Evolutionary conservation across 1,140 invertebrate species (phyloP).

Genomic region (Drosophila nasuta): DNA sequence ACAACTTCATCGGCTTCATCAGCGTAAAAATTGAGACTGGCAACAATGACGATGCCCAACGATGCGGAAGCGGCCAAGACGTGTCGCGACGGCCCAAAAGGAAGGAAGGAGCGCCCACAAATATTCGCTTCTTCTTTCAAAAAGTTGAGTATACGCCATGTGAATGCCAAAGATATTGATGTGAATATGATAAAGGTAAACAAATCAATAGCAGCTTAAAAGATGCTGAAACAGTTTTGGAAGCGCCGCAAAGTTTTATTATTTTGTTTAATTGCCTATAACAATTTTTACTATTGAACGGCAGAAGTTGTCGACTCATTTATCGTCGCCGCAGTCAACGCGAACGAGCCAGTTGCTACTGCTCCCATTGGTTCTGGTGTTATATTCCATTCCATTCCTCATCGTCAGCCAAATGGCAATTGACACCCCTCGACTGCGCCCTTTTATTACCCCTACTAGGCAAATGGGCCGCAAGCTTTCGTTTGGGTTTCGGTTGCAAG

Average conservation of each 20-base stretch:
- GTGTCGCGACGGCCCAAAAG: background rate
- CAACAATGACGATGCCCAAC: slow-evolving; percentile 52
- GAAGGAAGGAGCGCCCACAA: background rate
- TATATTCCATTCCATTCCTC: background rate
- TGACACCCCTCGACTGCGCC: slow-evolving; percentile 32
- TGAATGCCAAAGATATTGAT: background rate
- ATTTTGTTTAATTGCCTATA: slow-evolving; percentile 83
- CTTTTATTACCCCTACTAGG: slow-evolving; percentile 24
- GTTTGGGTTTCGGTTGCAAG: slow-evolving; percentile 29
- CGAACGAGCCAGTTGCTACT: slow-evolving; percentile 11
- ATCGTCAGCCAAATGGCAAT: slow-evolving; percentile 21
- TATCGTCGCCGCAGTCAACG: slow-evolving; percentile 3
- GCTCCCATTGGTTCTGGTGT: slow-evolving; percentile 14
- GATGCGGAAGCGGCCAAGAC: slow-evolving; percentile 38
- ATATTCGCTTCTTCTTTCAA: background rate
- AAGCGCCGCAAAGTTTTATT: slow-evolving; percentile 62
- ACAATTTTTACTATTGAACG: slow-evolving; percentile 72
- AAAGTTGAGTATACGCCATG: slow-evolving; percentile 56
- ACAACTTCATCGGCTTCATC: slow-evolving; percentile 79
- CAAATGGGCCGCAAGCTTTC: slow-evolving; percentile 18
- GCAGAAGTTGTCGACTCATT: slow-evolving; percentile 37
- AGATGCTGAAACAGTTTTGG: slow-evolving; percentile 37
- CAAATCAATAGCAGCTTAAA: slow-evolving; percentile 18
- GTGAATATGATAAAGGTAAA: background rate
- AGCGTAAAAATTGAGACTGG: slow-evolving; percentile 66